Evolutionary conservation across 2,797 vertebrate species (phyloP), one percentile per base, ranked within the genome.

Genomic region (Brachyrhaphis roseni): DNA sequence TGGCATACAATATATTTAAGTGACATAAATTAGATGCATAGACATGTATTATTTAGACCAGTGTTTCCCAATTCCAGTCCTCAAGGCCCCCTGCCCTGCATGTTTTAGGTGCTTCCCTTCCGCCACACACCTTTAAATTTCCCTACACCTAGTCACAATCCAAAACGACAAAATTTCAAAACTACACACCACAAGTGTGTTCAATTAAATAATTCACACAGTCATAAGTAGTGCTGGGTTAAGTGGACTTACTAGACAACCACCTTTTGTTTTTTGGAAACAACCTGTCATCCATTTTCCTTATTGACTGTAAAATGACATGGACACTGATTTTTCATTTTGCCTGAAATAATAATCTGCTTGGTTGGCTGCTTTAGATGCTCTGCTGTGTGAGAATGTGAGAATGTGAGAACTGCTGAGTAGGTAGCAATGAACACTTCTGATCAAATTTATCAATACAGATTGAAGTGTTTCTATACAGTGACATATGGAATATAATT

Each of bases 351-450:
- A 43, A 26, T 59, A n/a, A 75, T 43, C 74, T 59, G 15, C 36
- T 75, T 15, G 26, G 15, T 41, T n/a, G 16, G 3, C 55, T 45
- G 55, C 55, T 75, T 45, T 34, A 46, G 31, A 75, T 31, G n/a
- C 41, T 34, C 15, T 15, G 41, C 55, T 62, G 55, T 18, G 39
- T 62, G 13, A 75, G 18, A 46, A 5, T 18, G 39, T 62, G 13
- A 75, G 18, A 46, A 5, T 41, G 16, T 31, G 39, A 75, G 51
- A 75, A 75, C 53, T 57, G 74, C 74, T 75, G 39, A 59, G 74
- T 36, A 59, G 26, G 53, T n/a, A 59, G 16, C 39, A 36, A 16
- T 20, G 74, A n/a, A 20, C 53, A 45, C 39, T 41, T 55, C 23
- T 45, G 26, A 75, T 59, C 39, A 59, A 43, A 75, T 20, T 18